These are phyloP conservation scores for Dynastes hyllus DNA, from an alignment of 2,888 invertebrate genomes.

Conservation along the genomic window DNA sequence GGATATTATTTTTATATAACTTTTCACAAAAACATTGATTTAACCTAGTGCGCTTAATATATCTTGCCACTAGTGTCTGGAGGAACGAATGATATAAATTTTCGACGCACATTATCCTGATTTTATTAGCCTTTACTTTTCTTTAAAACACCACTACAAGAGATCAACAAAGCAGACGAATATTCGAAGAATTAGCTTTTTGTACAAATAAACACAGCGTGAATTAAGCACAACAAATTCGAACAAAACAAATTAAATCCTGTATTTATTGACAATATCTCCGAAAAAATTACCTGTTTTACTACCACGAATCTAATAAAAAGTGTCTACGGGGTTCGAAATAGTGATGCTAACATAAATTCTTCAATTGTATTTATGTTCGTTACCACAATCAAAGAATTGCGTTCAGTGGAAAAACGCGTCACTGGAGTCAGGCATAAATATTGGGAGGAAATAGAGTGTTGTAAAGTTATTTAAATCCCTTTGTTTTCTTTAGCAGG, in stretches of 20 bases:
- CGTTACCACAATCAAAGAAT: slow-evolving; percentile 10
- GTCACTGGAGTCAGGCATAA: slow-evolving; percentile 11
- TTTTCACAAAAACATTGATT: no score
- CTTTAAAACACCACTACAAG: background rate
- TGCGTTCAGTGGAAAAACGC: slow-evolving; percentile 2
- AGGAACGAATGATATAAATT: slow-evolving; percentile 10
- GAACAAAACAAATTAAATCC: slow-evolving; percentile 25
- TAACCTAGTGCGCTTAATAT: background rate
- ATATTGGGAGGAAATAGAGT: slow-evolving; percentile 3
- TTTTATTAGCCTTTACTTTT: slow-evolving; percentile 19
- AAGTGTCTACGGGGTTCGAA: background rate
- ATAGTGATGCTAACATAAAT: slow-evolving; percentile 18
- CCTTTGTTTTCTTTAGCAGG: slow-evolving; percentile 3
- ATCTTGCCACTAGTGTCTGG: background rate
- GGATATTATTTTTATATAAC: no score
- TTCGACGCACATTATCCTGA: background rate
- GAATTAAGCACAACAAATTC: slow-evolving; percentile 11
- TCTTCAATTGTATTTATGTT: slow-evolving; percentile 18
- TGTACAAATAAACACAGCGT: slow-evolving; percentile 28
- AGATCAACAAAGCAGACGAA: background rate
- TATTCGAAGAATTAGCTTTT: background rate
- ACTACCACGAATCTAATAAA: slow-evolving; percentile 21
- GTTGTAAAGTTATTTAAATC: background rate
- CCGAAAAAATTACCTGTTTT: slow-evolving; percentile 21
- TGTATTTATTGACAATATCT: slow-evolving; percentile 6